Base-by-base conservation (phyloP, 2,113 vertebrate genomes). In the Scortum barcoo region DNA sequence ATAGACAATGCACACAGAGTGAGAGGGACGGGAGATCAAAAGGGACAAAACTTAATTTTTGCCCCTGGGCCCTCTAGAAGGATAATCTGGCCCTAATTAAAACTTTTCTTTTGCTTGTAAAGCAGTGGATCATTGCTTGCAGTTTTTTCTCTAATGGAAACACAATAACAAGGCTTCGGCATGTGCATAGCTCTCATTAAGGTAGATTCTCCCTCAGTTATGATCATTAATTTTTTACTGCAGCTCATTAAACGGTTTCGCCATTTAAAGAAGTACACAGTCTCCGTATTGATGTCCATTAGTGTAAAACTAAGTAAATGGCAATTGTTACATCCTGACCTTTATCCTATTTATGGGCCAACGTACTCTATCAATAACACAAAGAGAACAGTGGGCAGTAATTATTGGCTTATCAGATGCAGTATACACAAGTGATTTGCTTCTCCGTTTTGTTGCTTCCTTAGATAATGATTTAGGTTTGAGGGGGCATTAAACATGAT, bases 301-400 rank as follows among this genome's bases (percentile, higher is more conserved):
- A 79, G 60, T 76, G 72, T 78, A 72, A 86, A 89, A 86, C 26
- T 56, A 86, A 84, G 69, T 65, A 85, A 77, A 85, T 83, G 81
- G 61, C 72, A 58, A 81, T 83, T 92, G 80, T 86, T 88, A 75
- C 79, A 86, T 81, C 69, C 76, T 92, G 88, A 91, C 88, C 85
- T 91, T 92, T 88, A 84, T 86, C 53, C 76, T 60, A 19, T 87
- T 91, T 56, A 90, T 91, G 61, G 78, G 70, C 57, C 67, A 70
- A 51, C 81, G 72, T 79, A 80, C 36, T 81, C 36, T 71, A 78
- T 90, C 84, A 85, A 88, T 91, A 88, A 62, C 69, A 78, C 75
- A 83, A 73, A 83, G 42, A 68, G 67, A 85, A 76, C 69, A 77
- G 61, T 72, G 76, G 46, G 61, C 67, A 84, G 83, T 90, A 84